These are phyloP conservation scores for Ictidomys tridecemlineatus DNA, from an alignment of 2,113 vertebrate genomes.

Conservation along the genomic window DNA sequence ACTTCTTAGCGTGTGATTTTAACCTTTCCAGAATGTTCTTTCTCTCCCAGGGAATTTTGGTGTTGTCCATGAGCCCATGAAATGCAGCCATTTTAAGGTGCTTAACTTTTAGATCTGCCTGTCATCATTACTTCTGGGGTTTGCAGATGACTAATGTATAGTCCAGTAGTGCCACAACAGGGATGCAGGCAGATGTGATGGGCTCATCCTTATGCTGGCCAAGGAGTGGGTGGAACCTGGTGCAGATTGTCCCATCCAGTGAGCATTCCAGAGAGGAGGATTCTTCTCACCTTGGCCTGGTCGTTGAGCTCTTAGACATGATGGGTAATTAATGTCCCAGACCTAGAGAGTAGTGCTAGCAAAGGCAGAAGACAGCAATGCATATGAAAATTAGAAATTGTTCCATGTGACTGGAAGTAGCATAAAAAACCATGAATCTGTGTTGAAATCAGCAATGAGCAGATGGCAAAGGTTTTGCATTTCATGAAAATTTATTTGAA, in stretches of 20 bases:
- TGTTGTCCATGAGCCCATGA: not conserved
- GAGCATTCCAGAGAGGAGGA: too few species aligned
- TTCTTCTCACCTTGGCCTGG: not conserved
- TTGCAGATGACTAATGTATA: not conserved
- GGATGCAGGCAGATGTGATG: not conserved
- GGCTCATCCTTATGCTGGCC: not conserved
- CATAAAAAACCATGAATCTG: not conserved
- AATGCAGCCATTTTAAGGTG: not conserved
- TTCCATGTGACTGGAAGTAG: not conserved
- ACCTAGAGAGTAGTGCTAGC: not conserved
- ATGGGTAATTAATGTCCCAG: not conserved
- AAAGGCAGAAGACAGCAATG: not conserved
- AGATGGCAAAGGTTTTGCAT: not conserved
- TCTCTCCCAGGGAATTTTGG: not conserved
- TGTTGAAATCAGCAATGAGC: not conserved
- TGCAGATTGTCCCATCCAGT: too few species aligned
- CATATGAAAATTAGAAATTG: not conserved
- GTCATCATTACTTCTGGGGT: not conserved
- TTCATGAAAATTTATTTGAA: not conserved
- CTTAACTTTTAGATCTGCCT: conserved; percentile 34
- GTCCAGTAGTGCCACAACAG: not conserved
- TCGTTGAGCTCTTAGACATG: not conserved
- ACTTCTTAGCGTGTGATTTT: not conserved
- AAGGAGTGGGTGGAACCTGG: not conserved
- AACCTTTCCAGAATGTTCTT: conserved; percentile 9